phyloP scores from a whole-genome alignment of 30 jellyfish, hydroid and myxozoan species.

The Turritopsis rubra region DNA sequence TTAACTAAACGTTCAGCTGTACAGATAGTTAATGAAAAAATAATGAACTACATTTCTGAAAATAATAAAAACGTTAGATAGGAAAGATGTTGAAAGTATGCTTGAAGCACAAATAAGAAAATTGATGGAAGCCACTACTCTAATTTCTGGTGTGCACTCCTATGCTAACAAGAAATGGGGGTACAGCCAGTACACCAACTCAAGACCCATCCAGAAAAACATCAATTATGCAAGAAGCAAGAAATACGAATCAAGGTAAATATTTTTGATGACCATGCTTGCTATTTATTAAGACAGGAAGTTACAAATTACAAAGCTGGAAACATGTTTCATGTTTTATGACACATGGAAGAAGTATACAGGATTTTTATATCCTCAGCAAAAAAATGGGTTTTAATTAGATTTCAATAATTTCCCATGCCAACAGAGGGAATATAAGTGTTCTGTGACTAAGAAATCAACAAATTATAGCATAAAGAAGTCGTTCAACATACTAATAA shows the following conservation, averaged over 20 bases:
- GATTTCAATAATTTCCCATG: not conserved
- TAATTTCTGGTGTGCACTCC: not conserved
- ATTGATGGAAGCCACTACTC: not conserved
- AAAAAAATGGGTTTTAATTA: not conserved
- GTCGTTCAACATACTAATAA: not conserved
- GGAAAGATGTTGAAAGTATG: not conserved
- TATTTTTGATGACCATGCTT: not conserved
- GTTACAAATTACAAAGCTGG: not conserved
- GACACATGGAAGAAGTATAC: not conserved
- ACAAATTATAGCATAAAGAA: not conserved
- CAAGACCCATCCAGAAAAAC: too few species aligned
- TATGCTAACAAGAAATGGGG: not conserved
- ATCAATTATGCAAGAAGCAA: not conserved
- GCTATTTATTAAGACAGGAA: too few species aligned
- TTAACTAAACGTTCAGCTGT: not conserved
- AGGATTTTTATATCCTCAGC: not conserved
- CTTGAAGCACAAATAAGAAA: not conserved
- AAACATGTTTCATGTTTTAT: too few species aligned
- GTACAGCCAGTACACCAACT: not conserved
- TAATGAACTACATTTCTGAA: not conserved
- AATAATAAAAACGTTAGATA: not conserved
- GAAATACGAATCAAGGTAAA: not conserved
- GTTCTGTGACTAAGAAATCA: not conserved
- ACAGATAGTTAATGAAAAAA: not conserved
- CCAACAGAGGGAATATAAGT: not conserved